phyloP scores from a whole-genome alignment of 2,888 invertebrate species.

The Ormyrus thymus region DNA sequence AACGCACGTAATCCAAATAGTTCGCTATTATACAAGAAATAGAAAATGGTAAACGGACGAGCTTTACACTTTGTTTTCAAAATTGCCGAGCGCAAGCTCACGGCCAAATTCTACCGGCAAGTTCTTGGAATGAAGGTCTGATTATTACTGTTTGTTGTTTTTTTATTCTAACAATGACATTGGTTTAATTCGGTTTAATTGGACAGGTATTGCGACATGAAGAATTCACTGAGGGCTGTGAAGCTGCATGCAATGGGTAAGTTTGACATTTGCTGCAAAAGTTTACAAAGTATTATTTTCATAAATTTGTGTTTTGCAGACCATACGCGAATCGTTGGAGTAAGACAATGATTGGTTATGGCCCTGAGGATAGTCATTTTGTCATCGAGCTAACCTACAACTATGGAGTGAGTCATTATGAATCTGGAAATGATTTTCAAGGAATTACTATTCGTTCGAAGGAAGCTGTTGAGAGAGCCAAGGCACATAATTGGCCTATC shows the following conservation, averaged over 20 bases:
- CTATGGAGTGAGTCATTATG: constrained; percentile 92
- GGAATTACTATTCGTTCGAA: constrained; percentile 90
- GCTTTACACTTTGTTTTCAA: constrained; percentile 98
- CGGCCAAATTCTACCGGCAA: constrained; percentile 91
- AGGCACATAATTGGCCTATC: constrained; percentile 83
- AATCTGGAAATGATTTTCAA: constrained; percentile 93
- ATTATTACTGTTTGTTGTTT: constrained; percentile 52
- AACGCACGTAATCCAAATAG: too few relatives aligned
- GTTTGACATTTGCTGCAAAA: constrained; percentile 10
- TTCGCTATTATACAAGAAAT: too few relatives aligned
- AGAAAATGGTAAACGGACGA: constrained; percentile 80
- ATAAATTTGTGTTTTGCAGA: constrained; percentile 75
- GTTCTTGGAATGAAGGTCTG: constrained; percentile 95
- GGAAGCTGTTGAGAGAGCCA: constrained; percentile 85
- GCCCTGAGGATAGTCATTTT: constrained; percentile 95
- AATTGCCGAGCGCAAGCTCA: constrained; percentile 90
- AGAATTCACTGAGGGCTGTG: constrained; percentile 97
- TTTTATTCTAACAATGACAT: not conserved
- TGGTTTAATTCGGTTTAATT: constrained; percentile 14
- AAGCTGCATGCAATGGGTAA: constrained; percentile 98
- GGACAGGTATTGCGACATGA: constrained; percentile 93
- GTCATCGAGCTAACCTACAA: constrained; percentile 98
- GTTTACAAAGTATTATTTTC: not conserved
- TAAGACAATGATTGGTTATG: constrained; percentile 99
- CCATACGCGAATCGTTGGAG: constrained; percentile 99